phyloP scores from a whole-genome alignment of 2,888 invertebrate genomes.

The Thumatha senex region DNA sequence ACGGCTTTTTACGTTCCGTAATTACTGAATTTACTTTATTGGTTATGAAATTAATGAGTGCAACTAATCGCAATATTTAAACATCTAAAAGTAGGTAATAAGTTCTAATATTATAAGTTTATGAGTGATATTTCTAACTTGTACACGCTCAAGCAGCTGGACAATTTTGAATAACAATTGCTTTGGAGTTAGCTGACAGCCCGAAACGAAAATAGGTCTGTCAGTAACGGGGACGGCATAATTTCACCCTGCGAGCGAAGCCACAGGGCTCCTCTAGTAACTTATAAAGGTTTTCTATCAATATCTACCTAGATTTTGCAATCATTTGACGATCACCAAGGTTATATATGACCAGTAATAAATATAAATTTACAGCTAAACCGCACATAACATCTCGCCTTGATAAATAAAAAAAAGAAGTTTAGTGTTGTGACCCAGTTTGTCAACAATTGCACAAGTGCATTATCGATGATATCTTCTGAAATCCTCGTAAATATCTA shows the following conservation, averaged over 20 bases:
- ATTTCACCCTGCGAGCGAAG: too few relatives aligned
- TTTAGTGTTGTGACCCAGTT: slow-evolving; percentile 17
- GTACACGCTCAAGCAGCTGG: too few relatives aligned
- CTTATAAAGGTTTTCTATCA: too few relatives aligned
- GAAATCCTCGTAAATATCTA: slow-evolving; percentile 34
- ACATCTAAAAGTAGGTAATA: too few relatives aligned
- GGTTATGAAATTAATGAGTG: slow-evolving; percentile 43
- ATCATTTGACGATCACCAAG: slow-evolving; percentile 27
- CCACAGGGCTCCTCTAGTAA: too few relatives aligned
- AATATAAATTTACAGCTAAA: slow-evolving; percentile 66
- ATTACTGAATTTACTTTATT: slow-evolving; percentile 76
- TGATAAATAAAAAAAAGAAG: slow-evolving; percentile 37
- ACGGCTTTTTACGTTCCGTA: slow-evolving; percentile 78
- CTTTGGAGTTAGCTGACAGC: too few relatives aligned
- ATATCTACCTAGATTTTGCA: slow-evolving; percentile 24
- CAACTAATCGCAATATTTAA: slow-evolving; percentile 14
- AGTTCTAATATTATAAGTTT: too few relatives aligned
- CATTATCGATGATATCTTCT: slow-evolving; percentile 30
- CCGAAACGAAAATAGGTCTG: too few relatives aligned
- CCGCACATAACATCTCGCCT: slow-evolving; percentile 72
- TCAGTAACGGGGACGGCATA: too few relatives aligned
- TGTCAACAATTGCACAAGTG: slow-evolving; percentile 37
- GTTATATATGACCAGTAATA: slow-evolving; percentile 53
- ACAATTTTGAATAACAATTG: too few relatives aligned
- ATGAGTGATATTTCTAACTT: too few relatives aligned